Conservation (phyloP, 2,113 vertebrate species). For the Oplegnathus fasciatus region DNA sequence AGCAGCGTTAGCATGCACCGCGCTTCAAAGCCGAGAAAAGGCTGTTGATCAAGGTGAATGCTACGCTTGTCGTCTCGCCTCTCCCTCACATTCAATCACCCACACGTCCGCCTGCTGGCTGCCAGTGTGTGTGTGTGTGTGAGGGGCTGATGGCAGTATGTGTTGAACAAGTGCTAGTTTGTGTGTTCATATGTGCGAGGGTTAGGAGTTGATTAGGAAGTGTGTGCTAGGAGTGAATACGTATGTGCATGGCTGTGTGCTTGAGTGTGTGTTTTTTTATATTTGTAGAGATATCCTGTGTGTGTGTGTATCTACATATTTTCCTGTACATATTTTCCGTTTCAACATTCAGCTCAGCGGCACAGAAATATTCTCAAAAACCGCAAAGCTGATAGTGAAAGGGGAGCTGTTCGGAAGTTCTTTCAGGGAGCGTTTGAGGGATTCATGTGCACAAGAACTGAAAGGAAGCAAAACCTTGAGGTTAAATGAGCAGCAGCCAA, state of each 20-base stretch:
- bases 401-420: neutral
- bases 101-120: conserved; percentile 51
- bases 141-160: neutral
- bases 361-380: neutral
- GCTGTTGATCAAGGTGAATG: conserved; percentile 79
- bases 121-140: conserved; percentile 12
- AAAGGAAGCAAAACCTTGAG: conserved; percentile 35
- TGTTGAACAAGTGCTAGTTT: conserved; percentile 10
- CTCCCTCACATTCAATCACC: conserved; percentile 61
- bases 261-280: neutral
- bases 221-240: conserved; percentile 1
- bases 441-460: neutral
- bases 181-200: neutral
- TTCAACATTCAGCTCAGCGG: conserved; percentile 14
- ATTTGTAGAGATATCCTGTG: neutral
- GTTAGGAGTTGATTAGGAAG: conserved; percentile 34
- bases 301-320: neutral
- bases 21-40: conserved; percentile 69
- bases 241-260: neutral
- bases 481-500: conserved; percentile 32
- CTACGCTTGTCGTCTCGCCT: conserved; percentile 71
- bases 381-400: neutral
- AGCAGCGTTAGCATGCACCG: conserved; percentile 48
- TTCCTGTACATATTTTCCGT: conserved; percentile 23
- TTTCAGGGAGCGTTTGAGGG: conserved; percentile 27